Base-by-base conservation (phyloP, 2,888 invertebrate genomes). In the Acrocyrtus sp. region DNA sequence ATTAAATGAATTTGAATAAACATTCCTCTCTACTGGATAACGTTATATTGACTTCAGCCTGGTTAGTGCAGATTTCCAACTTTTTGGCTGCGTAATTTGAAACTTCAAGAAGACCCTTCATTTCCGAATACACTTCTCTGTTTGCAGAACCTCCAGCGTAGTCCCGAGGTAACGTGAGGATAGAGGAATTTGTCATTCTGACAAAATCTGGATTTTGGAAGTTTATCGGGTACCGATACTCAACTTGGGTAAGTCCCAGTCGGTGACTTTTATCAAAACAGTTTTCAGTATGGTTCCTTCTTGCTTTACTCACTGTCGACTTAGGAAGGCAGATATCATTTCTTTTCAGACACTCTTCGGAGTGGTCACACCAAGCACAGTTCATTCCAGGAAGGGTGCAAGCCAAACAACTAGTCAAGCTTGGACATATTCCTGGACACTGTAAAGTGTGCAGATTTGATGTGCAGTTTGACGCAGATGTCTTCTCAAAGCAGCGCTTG, bases 301-400 rank as follows among this genome's bases (percentile, higher is more conserved):
- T 19, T 0, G 75, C 63, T 26, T 67, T 69, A 21, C 66, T 62
- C n/a, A 60, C 50, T 5, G 63, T 62, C 10, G 72, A 43, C 34
- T 76, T 75, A 17, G 66, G 56, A 62, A 60, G 53, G 50, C 72
- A 75, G 17, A 75, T 74, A 61, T 94, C 93, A 80, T 92, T 90
- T 34, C 93, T 88, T 5, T 89, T 85, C 78, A 94, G 87, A 83
- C 94, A 94, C 54, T 87, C 86, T 76, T 88, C 86, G n/a, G 88
- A 90, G 10, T 91, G 83, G 75, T 93, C 92, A 83, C 96, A 97
- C 96, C 97, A 97, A 1, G 95, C 95, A 83, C 97, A 97, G 21
- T 58, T 43, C 65, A 72, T 63, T 1, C 61, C 70, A 8, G 72
- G 66, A 34, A 77, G 50, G 22, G 95, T 87, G 84, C 97, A 97